Conservation (phyloP, 2,113 vertebrate genomes). For the Chunga burmeisteri region DNA sequence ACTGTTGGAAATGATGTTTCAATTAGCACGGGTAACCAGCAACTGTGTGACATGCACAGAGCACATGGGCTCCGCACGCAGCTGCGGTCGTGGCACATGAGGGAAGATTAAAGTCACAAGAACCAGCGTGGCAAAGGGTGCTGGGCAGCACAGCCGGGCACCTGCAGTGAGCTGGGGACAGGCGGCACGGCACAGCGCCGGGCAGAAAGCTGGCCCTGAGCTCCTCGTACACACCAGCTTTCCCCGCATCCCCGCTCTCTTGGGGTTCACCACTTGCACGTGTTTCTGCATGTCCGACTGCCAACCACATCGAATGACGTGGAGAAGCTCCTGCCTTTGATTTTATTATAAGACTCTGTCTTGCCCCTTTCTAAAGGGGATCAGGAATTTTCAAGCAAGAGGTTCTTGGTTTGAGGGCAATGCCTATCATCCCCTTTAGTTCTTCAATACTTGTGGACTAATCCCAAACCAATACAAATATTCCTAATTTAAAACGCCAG, state of each 20-base stretch:
- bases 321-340: neutral
- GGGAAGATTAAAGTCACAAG: neutral
- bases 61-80: constrained; percentile 33
- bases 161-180: neutral
- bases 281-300: neutral
- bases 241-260: neutral
- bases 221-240: fast-evolving
- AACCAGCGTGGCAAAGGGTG: neutral
- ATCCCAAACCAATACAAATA: neutral
- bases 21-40: constrained; percentile 15
- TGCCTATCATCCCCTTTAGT: neutral
- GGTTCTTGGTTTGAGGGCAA: neutral
- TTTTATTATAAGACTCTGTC: neutral
- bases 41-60: neutral
- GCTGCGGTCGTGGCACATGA: fast-evolving
- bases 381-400: neutral
- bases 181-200: fast-evolving
- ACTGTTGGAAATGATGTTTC: constrained; percentile 12
- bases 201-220: fast-evolving
- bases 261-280: fast-evolving
- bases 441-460: neutral
- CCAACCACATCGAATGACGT: fast-evolving
- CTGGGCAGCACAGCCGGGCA: neutral
- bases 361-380: neutral
- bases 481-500: neutral